Base-by-base conservation (phyloP, 2,888 invertebrate species). In the Agelastica alni region DNA sequence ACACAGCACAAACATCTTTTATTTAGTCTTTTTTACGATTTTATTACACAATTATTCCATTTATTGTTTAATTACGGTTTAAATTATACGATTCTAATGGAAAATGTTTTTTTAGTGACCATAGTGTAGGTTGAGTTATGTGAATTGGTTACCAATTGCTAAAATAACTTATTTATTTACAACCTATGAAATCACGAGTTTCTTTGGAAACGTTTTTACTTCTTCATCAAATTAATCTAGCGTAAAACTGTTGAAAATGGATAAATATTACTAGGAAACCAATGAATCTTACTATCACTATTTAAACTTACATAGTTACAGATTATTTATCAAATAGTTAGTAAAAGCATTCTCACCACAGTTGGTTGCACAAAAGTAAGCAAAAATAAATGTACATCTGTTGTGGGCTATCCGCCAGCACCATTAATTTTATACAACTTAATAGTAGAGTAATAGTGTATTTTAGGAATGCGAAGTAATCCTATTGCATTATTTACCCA, bases 371-470 rank as follows among this genome's bases (percentile, higher is more conserved):
- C 41, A 48, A 41, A 48, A 48, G 39, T 41, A 48, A 41, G 48
- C 39, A 41, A 39, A 48, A 41, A 48, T 48, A 48, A 48, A 48
- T 31, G 41, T 39, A 48, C 39, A 48, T 48, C 30, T 48, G 48
- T 48, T 48, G 22, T 17, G 48, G 47, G 48, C 41, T 48, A 20
- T 48, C 17, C 17, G 48, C 48, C 48, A 48, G 39, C 18, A 31
- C 14, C 39, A 31, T 48, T 48, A 41, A 48, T 48, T 39, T 48
- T 22, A 41, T 14, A 18, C 18, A 41, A 20, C 20, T 39, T 39
- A 39, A 39, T 39, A 39, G 20, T 20, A 10, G 5, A 20, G 20
- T 39, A 39, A 39, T 20, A 39, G 20, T 39, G 18, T 39, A 39
- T 39, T 39, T 39, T 39, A 20, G 20, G 37, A 22, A 39, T 7